Conservation (phyloP, 2,888 invertebrate species). For the Leucophora obtusa region DNA sequence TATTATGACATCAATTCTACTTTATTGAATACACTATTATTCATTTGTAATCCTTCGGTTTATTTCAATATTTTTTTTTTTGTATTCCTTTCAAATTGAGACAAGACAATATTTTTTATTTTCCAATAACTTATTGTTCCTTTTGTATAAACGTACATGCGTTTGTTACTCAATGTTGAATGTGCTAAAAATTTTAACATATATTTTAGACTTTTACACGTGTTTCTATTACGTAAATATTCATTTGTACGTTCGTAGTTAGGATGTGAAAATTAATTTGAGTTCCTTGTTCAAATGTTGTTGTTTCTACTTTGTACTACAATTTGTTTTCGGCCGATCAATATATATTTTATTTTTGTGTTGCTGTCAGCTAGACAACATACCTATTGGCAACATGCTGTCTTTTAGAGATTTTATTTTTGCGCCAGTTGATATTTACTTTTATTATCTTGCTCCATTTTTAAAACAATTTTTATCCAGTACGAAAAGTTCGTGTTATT, state of each 20-base stretch:
- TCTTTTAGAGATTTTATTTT: not conserved
- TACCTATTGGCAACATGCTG: slow-evolving; percentile 16
- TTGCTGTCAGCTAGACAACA: slow-evolving; percentile 34
- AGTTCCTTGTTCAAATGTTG: not conserved
- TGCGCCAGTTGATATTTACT: not conserved
- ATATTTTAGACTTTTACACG: not conserved
- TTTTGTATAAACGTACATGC: not conserved
- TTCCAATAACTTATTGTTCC: slow-evolving; percentile 10
- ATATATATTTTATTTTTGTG: not conserved
- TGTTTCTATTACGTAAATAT: slow-evolving; percentile 1
- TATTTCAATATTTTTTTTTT: not conserved
- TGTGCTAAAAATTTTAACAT: not conserved
- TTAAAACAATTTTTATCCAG: not conserved
- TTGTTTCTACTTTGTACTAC: not conserved
- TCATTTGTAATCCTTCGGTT: slow-evolving; percentile 37
- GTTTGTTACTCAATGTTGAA: not conserved
- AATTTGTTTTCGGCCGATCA: not conserved
- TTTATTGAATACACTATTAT: slow-evolving; percentile 27
- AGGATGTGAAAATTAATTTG: slow-evolving; percentile 9
- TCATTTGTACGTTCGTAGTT: not conserved
- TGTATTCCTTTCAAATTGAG: slow-evolving; percentile 7
- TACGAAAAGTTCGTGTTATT: not conserved
- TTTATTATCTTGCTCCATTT: not conserved
- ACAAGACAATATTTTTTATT: not conserved
- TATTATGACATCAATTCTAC: slow-evolving; percentile 20